A percentile compares a stretch with the other conserved stretches of the same genome.
Evolutionary conservation across 2,113 vertebrate species (phyloP).

Genomic region (Pteruthius melanotis): DNA sequence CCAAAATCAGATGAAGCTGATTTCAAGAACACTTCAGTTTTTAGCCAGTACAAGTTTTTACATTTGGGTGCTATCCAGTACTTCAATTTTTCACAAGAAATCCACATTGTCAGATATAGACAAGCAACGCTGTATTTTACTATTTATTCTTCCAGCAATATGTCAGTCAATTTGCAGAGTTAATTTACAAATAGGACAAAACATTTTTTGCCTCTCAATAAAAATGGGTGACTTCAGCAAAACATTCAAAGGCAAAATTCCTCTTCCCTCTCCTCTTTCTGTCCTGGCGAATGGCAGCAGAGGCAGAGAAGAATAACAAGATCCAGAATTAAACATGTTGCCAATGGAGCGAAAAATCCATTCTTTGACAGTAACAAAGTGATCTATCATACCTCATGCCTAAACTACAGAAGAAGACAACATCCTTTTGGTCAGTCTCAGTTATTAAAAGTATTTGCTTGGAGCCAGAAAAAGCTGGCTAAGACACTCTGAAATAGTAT

Average conservation of each 20-base stretch:
- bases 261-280: background rate
- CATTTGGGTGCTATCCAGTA: conserved; percentile 32
- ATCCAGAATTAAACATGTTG: conserved; percentile 43
- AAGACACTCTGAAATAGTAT: conserved; percentile 25
- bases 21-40: conserved; percentile 8
- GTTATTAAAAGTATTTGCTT: conserved; percentile 65
- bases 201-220: conserved; percentile 43
- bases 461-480: conserved; percentile 41
- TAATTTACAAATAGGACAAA: conserved; percentile 65
- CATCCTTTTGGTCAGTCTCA: conserved; percentile 61
- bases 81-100: conserved; percentile 44
- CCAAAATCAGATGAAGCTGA: background rate
- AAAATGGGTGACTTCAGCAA: background rate
- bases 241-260: conserved; percentile 41
- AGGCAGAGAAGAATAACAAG: background rate
- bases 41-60: conserved; percentile 1
- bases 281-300: background rate
- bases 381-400: conserved; percentile 57
- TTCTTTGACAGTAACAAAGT: conserved; percentile 67
- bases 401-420: conserved; percentile 59
- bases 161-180: conserved; percentile 63
- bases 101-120: background rate
- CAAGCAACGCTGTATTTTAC: background rate
- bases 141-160: conserved; percentile 23
- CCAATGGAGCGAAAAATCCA: conserved; percentile 55